Percentiles rank a stretch among this genome's conserved stretches.
These are phyloP conservation scores for Enteromius radiatus DNA, from an alignment of 2,797 vertebrate genomes.

Conservation along the genomic window DNA sequence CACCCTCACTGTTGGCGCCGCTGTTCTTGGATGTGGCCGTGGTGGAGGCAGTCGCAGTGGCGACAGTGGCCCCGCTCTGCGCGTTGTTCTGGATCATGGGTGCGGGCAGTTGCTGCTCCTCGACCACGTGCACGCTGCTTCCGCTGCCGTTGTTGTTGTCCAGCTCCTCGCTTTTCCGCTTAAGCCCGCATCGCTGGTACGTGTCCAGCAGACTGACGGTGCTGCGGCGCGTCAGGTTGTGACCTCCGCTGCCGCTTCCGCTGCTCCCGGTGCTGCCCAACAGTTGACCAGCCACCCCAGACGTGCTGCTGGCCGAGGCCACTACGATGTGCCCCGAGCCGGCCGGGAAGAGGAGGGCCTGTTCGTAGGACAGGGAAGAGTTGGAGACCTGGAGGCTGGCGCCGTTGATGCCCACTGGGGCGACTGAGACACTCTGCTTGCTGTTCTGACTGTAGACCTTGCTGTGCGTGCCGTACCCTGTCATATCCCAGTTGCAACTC, in stretches of 20 bases:
- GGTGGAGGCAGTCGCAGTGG: conserved; percentile 85
- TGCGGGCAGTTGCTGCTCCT: conserved; percentile 69
- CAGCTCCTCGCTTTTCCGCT: conserved; percentile 97
- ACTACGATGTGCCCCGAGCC: conserved; percentile 92
- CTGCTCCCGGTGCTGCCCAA: conserved; percentile 73
- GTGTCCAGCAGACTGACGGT: conserved; percentile 98
- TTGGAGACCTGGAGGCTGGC: conserved; percentile 83
- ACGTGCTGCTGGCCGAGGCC: conserved; percentile 92
- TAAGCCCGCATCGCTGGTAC: conserved; percentile 99
- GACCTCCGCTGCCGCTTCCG: conserved; percentile 82
- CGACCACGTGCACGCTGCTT: conserved; percentile 72
- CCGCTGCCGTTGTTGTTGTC: conserved; percentile 92
- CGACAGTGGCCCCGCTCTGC: conserved; percentile 83
- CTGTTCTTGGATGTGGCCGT: conserved; percentile 97
- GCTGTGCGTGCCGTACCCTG: conserved; percentile 97
- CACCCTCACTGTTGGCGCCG: conserved; percentile 95
- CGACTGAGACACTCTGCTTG: conserved; percentile 90
- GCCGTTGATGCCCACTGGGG: conserved; percentile 81
- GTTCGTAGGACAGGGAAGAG: conserved; percentile 94
- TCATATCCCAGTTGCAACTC: conserved; percentile 98
- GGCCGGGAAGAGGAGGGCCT: conserved; percentile 95
- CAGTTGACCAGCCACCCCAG: conserved; percentile 83
- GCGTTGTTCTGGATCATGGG: conserved; percentile 91
- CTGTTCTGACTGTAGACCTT: conserved; percentile 90
- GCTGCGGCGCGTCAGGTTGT: conserved; percentile 97